Base-by-base conservation (phyloP, 1,140 invertebrate genomes). In the Cecropterus lyciades region DNA sequence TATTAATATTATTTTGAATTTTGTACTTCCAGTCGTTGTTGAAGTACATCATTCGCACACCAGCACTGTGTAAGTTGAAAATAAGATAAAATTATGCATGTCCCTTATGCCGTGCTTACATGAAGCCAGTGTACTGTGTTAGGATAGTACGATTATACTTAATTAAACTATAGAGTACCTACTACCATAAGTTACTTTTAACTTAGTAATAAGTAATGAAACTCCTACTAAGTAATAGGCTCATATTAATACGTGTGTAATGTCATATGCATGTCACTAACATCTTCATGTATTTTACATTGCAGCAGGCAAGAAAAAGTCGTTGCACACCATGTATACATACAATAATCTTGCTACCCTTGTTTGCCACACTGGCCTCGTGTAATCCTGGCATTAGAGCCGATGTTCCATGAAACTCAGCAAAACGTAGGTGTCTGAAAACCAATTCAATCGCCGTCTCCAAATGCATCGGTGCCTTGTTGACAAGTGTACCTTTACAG, bases 1-100 rank as follows among this genome's bases (percentile, higher is more conserved):
- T 24, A 24, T 62, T 48, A 62, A 13, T 62, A 46, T 30, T 33
- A 62, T 40, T 40, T 49, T 51, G 16, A 62, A 53, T 62, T 62
- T 62, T 60, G 45, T 62, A 62, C 59, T 62, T 62, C 59, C 59
- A 62, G 59, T 62, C 59, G 59, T 62, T 62, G 59, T 62, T 20
- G 59, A 62, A 62, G 59, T 62, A 20, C 59, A 62, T 51, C 59
- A 51, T 51, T 62, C 59, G 13, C 59, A 62, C 59, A 49, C 49
- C 46, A 62, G 30, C 46, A 62, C 1, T 24, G 59, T 51, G 59
- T 62, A 62, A 62, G 59, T 62, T 63, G 33, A 20, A 15, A 27
- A 40, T 55, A 24, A 48, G 13, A 37, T 60, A 48, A 48, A 37
- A 33, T 48, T 37, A 48, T 60, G 57, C 57, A 60, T 60, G 57